Evolutionary conservation across 64 coral and sea anemone genomes (phyloP), one percentile per base, ranked within the genome.

Genomic region (Montipora sp.): DNA sequence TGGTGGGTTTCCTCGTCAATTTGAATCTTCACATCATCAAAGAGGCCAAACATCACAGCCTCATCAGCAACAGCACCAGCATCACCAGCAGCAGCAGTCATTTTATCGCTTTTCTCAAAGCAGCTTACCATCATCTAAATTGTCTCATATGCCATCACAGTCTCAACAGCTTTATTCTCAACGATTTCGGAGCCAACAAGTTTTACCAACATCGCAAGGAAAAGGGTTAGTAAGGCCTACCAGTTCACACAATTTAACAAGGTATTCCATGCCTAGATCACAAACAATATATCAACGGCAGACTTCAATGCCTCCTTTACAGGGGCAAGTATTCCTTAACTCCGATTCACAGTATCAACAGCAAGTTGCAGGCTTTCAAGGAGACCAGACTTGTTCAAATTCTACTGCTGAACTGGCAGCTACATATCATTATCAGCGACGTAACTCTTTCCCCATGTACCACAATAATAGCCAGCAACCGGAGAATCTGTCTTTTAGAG

Each of bases 361-460:
- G 75, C 88, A 84, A 90, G 23, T 77, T 78, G 16, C 61, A 50
- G 47, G 46, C 10, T 85, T 49, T 47, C 82, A 85, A 71, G 82
- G 65, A 71, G 82, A 85, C 82, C 63, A 47, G 6, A 15, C 81
- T 68, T 84, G 46, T 84, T 67, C 81, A 66, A 80, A 36, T 80
- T 20, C 80, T 82, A 57, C 59, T 16, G 46, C 14, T 78, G 75
- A 85, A n/a, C 82, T 22, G 45, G 65, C 60, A 21, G 51, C 21
- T 72, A 53, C 84, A 21, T 93, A 93, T 59, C 91, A 89, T 83
- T 90, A 89, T 75, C 84, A 96, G 20, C 69, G 95, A 8, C 22
- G 95, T n/a, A 93, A 98, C 75, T 98, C 95, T n/a, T 94, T 98
- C 67, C 95, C 95, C 5, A 78, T 98, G 60, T 94, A 98, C 68